Base-by-base conservation (phyloP, 2,113 vertebrate genomes). In the Pontoporia blainvillei region DNA sequence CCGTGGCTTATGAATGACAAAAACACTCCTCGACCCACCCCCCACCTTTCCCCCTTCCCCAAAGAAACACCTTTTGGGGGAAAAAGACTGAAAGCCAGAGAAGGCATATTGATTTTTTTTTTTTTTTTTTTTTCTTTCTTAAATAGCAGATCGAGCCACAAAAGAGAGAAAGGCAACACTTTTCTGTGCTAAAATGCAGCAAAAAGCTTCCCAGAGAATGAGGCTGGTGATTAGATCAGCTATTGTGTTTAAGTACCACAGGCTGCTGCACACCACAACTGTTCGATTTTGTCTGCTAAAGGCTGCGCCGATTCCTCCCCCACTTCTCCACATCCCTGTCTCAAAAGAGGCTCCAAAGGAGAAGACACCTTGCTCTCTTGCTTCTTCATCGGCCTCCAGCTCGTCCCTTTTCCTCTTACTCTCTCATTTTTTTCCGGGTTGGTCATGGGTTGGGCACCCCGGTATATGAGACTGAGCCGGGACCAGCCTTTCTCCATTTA, bases 1-100 rank as follows among this genome's bases (percentile, higher is more conserved):
- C 99, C 98, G 98, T 98, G 99, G 99, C 99, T 99, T 99, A 99
- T 99, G 99, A 99, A 99, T 99, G 99, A 99, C 99, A 99, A 99
- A 99, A 99, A 98, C 98, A 98, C 98, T 97, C 97, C 98, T 98
- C 36, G 2, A 79, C 31, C 13, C 76, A 46, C 71, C 20, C 8
- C 18, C 72, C 46, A 73, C 79, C 34, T 62, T 41, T 52, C 39
- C 96, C 96, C 87, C 91, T 93, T 79, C 96, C 97, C 97, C 97
- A 98, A 98, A 99, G 98, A 98, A 99, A 97, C 98, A 98, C 99
- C 99, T 99, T 99, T 99, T 98, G 99, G 99, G 98, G 99, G 98
- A 97, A 98, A 99, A 99, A 99, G 99, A 99, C 99, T 99, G 99
- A 99, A 99, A 99, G 99, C 99, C 99, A 98, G 99, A 99, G 95